phyloP scores from a whole-genome alignment of 35 echinoderm and acorn worm genomes.

The Ophioderma brevispina region DNA sequence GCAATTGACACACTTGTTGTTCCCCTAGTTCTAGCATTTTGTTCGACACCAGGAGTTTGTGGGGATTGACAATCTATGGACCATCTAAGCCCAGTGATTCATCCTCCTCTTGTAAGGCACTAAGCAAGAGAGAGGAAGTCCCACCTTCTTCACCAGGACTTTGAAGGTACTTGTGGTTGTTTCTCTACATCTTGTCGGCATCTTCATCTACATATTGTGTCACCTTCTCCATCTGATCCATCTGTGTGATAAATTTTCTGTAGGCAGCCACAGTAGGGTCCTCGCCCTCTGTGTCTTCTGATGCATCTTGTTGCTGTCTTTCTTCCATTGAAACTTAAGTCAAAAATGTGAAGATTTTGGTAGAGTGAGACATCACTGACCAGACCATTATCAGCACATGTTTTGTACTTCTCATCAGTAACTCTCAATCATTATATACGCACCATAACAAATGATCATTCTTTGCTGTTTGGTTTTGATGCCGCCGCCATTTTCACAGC shows the following conservation, averaged over 20 bases:
- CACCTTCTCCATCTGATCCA: slow-evolving; percentile 51
- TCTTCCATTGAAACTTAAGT: neutral
- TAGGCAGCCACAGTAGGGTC: slow-evolving; percentile 66
- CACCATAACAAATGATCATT: no score
- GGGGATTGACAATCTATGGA: neutral
- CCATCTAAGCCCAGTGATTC: neutral
- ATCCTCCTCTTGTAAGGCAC: neutral
- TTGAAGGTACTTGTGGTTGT: neutral
- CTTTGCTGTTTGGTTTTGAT: no score
- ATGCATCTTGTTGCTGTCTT: neutral
- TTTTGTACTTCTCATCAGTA: no score
- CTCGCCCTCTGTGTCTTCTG: neutral
- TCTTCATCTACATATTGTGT: neutral
- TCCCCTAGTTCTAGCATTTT: no score
- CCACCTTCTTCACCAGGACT: neutral
- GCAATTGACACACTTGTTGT: no score
- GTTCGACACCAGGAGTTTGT: no score
- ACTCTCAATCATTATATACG: no score
- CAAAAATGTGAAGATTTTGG: no score
- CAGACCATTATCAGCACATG: no score
- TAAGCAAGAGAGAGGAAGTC: neutral
- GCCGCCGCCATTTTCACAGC: no score
- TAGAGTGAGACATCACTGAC: no score
- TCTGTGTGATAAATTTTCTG: slow-evolving; percentile 58
- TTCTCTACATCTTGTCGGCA: neutral